These are phyloP conservation scores for Rhorus exstirpatorius DNA, from an alignment of 2,888 invertebrate genomes.

Conservation along the genomic window DNA sequence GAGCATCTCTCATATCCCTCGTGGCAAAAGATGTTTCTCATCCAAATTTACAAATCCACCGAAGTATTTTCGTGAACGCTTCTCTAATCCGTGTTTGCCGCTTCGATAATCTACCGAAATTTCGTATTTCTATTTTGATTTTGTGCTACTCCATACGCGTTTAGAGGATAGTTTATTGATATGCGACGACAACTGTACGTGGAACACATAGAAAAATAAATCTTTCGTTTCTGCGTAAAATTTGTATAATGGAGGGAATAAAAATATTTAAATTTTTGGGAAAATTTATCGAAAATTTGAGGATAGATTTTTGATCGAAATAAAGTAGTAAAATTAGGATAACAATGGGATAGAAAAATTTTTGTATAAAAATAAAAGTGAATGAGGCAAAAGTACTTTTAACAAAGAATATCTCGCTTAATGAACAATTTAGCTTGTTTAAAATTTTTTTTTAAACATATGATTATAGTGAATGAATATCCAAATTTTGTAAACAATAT, in stretches of 20 bases:
- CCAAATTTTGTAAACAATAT: no score
- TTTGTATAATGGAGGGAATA: neutral
- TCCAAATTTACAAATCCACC: slow-evolving; percentile 61
- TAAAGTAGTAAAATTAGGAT: no score
- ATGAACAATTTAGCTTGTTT: no score
- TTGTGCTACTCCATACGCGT: no score
- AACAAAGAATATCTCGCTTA: no score
- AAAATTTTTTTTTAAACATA: no score
- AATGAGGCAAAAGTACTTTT: no score
- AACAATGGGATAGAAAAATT: no score
- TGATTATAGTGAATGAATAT: no score
- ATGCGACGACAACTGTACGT: slow-evolving; percentile 38
- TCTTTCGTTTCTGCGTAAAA: slow-evolving; percentile 7
- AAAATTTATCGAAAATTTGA: neutral
- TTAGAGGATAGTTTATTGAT: slow-evolving; percentile 31
- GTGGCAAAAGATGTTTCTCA: slow-evolving; percentile 60
- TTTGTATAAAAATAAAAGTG: no score
- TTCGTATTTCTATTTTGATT: slow-evolving; percentile 67
- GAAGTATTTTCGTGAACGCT: slow-evolving; percentile 60
- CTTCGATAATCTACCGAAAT: slow-evolving; percentile 61
- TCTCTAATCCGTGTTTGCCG: slow-evolving; percentile 57
- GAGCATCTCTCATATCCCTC: slow-evolving; percentile 33
- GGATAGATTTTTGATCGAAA: neutral
- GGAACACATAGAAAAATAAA: slow-evolving; percentile 33
- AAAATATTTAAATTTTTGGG: neutral